Evolutionary conservation across 2,797 vertebrate species (phyloP).

Genomic region (Phoxinus dragarum): DNA sequence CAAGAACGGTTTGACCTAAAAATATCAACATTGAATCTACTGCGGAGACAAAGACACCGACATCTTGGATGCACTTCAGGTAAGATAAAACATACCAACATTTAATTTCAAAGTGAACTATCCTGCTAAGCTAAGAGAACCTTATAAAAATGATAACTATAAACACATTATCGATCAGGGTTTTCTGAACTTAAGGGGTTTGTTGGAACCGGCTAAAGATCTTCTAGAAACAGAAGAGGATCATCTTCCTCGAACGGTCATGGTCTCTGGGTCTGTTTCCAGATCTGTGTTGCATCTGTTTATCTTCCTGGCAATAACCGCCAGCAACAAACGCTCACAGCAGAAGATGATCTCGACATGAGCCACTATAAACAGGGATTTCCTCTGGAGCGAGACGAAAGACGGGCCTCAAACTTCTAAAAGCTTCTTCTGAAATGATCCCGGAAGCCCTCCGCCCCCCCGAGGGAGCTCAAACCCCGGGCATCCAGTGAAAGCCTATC

Average conservation of each 20-base stretch:
- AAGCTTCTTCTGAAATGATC: conserved; percentile 66
- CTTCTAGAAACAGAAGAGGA: background rate
- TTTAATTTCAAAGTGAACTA: too few relatives aligned
- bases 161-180: background rate
- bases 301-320: conserved; percentile 10
- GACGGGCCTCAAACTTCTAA: conserved; percentile 66
- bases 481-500: conserved; percentile 45
- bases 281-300: conserved; percentile 6
- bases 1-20: too few relatives aligned
- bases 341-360: conserved; percentile 5
- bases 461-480: conserved; percentile 56
- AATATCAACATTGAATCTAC: too few relatives aligned
- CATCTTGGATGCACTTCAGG: too few relatives aligned
- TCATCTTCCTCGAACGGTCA: background rate
- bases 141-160: background rate
- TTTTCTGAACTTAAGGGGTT: background rate
- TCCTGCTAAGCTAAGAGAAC: background rate
- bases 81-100: too few relatives aligned
- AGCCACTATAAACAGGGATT: conserved; percentile 58
- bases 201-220: background rate
- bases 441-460: conserved; percentile 56
- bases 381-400: conserved; percentile 61
- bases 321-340: conserved; percentile 43
- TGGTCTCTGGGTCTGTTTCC: background rate
- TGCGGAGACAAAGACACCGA: too few relatives aligned